Conservation (phyloP, 2,888 invertebrate species). For the Epinotia ramella region DNA sequence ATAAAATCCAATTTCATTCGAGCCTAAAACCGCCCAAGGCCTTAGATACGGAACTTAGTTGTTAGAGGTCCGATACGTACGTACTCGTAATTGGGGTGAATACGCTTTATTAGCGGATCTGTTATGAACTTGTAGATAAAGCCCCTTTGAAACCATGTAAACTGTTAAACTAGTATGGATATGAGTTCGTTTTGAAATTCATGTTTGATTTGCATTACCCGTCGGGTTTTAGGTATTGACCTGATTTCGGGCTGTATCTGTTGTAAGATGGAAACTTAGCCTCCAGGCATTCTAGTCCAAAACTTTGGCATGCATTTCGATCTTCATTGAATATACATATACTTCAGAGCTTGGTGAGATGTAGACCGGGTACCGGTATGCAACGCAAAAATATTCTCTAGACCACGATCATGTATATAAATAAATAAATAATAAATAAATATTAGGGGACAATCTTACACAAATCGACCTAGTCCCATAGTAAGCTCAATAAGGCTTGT, state of each 20-base stretch:
- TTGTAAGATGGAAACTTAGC: not conserved
- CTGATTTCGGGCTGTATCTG: slow-evolving; percentile 3
- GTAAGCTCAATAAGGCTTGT: no score
- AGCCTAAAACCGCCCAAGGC: slow-evolving; percentile 58
- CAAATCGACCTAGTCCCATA: no score
- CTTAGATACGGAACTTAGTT: slow-evolving; percentile 62
- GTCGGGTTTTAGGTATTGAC: not conserved
- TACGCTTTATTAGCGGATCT: slow-evolving; percentile 67
- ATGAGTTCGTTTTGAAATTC: slow-evolving; percentile 57
- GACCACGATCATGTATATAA: no score
- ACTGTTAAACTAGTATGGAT: slow-evolving; percentile 65
- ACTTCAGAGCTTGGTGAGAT: no score
- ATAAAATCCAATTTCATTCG: slow-evolving; percentile 48
- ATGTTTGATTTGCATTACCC: slow-evolving; percentile 34
- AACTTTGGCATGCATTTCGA: not conserved
- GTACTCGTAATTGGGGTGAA: slow-evolving; percentile 48
- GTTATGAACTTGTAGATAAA: slow-evolving; percentile 66
- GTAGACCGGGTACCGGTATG: no score
- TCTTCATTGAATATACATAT: not conserved
- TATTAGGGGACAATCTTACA: no score
- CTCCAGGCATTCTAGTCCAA: not conserved
- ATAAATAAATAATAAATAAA: no score
- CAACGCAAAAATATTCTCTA: no score
- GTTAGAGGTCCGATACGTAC: slow-evolving; percentile 52
- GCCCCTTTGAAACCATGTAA: slow-evolving; percentile 64